Percentiles rank a stretch among this genome's conserved stretches.
phyloP scores from a whole-genome alignment of 2,888 invertebrate species.

The Rhaphigaster nebulosa region DNA sequence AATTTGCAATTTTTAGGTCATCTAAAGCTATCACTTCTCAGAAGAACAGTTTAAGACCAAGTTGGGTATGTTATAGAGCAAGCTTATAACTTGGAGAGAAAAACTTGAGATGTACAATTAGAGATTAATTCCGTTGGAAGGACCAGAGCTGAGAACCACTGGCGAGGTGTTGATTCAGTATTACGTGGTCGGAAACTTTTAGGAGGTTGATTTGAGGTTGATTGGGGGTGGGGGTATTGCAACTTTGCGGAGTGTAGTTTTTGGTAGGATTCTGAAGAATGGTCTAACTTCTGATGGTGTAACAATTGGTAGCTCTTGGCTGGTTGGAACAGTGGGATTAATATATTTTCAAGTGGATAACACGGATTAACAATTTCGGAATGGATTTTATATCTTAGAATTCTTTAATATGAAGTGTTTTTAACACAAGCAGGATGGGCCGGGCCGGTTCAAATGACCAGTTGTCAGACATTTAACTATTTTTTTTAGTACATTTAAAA shows the following conservation, averaged over 20 bases:
- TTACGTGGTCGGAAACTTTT: slow-evolving; percentile 39
- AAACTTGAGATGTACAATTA: slow-evolving; percentile 25
- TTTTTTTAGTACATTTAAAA: too few species aligned
- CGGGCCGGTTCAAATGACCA: too few species aligned
- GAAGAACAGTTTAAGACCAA: not conserved
- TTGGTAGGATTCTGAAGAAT: not conserved
- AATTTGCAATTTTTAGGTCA: not conserved
- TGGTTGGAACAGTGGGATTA: not conserved
- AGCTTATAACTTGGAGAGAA: not conserved
- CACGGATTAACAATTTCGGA: not conserved
- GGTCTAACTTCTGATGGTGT: not conserved
- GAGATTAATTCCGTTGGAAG: slow-evolving; percentile 17
- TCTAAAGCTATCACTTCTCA: not conserved
- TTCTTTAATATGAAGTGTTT: too few species aligned
- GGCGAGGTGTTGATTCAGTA: slow-evolving; percentile 25
- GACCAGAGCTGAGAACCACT: not conserved
- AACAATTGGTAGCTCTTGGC: not conserved
- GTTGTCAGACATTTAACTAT: too few species aligned
- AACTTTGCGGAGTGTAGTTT: not conserved
- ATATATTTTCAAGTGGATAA: not conserved
- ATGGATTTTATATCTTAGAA: too few species aligned
- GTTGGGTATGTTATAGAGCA: not conserved
- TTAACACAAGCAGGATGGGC: too few species aligned
- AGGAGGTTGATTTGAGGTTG: slow-evolving; percentile 43
- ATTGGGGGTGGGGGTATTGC: not conserved